Base-by-base conservation (phyloP, 2,888 invertebrate genomes). In the Cryptus armator region DNA sequence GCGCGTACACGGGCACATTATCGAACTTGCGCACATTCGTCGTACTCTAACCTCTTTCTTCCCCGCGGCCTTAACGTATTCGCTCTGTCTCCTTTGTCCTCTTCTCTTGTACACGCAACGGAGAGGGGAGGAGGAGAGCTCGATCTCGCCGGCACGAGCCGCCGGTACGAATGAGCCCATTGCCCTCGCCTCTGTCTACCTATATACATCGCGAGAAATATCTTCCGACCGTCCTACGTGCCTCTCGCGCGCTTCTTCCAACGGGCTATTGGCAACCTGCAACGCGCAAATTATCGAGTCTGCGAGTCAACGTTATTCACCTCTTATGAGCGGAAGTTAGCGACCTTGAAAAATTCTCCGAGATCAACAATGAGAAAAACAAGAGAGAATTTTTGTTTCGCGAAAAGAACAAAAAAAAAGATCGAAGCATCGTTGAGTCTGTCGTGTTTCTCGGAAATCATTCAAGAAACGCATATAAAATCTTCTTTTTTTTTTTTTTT, bases 1-100 rank as follows among this genome's bases (percentile, higher is more conserved):
- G 81, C 81, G 84, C 81, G 59, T 78, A 62, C 77, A 81, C 81
- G 29, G 64, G 68, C 74, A 76, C 68, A 75, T 75, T 74, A 82
- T 59, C 78, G 84, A 74, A 70, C 82, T 75, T 82, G 85, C 85
- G 85, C 85, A 37, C 37, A 77, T 84, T 84, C 70, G 44, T 67
- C 59, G 71, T 62, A 66, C 29, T 64, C 24, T 74, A 43, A 43
- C 53, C 62, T 70, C 48, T n/a, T 37, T 14, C 29, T 43, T 16
- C 62, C 0, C 14, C 62, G 62, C 62, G 19, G 29, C 62, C 32
- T 46, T 56, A 37, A 37, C 12, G 19, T 19, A 32, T 24, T 32
- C 53, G 7, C 6, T 24, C n/a, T 29, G 16, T 59, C 16, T 83
- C 70, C 51, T 59, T 68, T 74, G 68, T 46, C 62, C n/a, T 71